phyloP scores from a whole-genome alignment of 2,113 vertebrate species.

The Chloebia gouldiae region DNA sequence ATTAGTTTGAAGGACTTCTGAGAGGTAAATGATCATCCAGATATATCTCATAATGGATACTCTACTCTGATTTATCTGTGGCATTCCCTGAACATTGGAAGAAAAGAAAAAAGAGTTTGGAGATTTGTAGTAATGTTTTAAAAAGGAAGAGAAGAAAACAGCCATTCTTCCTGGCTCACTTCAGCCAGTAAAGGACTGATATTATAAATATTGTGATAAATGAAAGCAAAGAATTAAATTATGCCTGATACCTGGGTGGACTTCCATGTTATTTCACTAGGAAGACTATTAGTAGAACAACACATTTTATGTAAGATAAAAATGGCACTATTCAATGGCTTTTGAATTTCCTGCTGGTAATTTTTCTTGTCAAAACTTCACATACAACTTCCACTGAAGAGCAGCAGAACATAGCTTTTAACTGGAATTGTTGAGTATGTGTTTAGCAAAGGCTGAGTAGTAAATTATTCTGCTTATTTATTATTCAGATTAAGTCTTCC shows the following conservation, averaged over 20 bases:
- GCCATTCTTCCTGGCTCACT: background rate
- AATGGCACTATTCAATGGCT: background rate
- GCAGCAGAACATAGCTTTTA: background rate
- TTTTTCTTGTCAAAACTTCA: background rate
- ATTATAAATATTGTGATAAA: background rate
- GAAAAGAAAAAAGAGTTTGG: background rate
- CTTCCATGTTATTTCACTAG: background rate
- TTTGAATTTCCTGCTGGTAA: background rate
- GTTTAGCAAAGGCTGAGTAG: background rate
- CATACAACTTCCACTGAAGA: background rate
- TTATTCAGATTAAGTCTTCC: constrained; percentile 31
- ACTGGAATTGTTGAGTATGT: background rate
- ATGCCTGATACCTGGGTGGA: background rate
- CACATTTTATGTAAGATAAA: background rate
- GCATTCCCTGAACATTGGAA: background rate
- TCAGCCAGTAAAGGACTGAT: background rate
- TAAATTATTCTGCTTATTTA: constrained; percentile 49
- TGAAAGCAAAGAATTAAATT: background rate
- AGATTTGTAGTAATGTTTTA: background rate
- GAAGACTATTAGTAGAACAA: background rate
- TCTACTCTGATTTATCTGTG: background rate
- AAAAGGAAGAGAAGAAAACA: background rate
- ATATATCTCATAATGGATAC: background rate
- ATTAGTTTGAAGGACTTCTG: background rate
- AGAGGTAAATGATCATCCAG: background rate